Evolutionary conservation across 2,113 vertebrate genomes (phyloP), one percentile per base, ranked within the genome.

Genomic region (Chloropsis cyanopogon): DNA sequence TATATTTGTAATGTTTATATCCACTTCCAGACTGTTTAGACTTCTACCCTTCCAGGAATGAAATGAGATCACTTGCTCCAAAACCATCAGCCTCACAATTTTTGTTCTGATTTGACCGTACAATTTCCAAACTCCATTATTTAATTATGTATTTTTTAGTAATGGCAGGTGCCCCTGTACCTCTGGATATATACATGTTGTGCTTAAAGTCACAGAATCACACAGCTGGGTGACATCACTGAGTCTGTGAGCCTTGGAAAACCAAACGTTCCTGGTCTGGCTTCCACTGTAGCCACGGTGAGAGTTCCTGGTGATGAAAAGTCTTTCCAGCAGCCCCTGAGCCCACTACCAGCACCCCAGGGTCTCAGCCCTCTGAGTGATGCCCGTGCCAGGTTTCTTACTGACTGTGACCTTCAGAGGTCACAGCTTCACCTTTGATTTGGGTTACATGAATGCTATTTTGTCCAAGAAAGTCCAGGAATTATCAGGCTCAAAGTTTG

Each of bases 101-200:
- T 73, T 61, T 39, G 26, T 52, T 93, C 41, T 24, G 46, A 31
- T 60, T 60, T 21, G 42, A 57, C 37, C 17, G 54, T 44, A 41
- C 18, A 39, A 5, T 39, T 52, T 79, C 78, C 60, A 56, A 52
- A 41, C 28, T 46, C 15, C 25, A 3, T 14, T 50, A 24, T 52
- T 86, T 68, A 61, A 33, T 46, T 5, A 29, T 4, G 15, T 6
- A 11, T 11, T 39, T 69, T 63, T 20, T 7, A 42, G 22, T 28
- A 11, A 16, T 1, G 12, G 12, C 33, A 42, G 68, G 26, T 54
- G 35, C 14, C 41, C 31, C 29, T 26, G 13, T 12, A 1, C 23
- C 23, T 29, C 29, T 33, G 60, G 42, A 15, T 63, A 28, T 7
- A 1, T 5, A 23, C 18, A 19, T 46, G n/a, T 7, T 0, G 0